Evolutionary conservation across 2,113 vertebrate species (phyloP).

Genomic region (Loxodonta africana): DNA sequence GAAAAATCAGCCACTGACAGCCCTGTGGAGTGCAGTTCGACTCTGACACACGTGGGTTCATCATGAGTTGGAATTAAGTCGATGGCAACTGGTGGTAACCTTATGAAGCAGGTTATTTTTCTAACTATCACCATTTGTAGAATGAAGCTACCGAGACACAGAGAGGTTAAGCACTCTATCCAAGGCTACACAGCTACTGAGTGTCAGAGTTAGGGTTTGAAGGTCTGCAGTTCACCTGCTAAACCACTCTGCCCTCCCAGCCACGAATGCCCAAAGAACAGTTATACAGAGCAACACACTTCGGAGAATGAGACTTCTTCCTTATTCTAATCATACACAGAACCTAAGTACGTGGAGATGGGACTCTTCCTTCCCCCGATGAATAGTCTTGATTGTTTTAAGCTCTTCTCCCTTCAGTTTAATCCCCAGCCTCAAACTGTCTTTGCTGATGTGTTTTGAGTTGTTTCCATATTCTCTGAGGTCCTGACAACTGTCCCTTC

Average conservation of each 20-base stretch:
- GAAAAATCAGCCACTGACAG: too few relatives aligned
- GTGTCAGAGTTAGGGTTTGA: not conserved
- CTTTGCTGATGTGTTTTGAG: constrained; percentile 4
- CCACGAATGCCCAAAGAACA: not conserved
- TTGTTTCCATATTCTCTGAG: not conserved
- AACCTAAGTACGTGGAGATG: not conserved
- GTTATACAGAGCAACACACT: not conserved
- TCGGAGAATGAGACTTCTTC: not conserved
- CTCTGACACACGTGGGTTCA: too few relatives aligned
- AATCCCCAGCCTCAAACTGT: not conserved
- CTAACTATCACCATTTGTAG: not conserved
- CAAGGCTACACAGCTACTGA: not conserved
- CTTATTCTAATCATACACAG: not conserved
- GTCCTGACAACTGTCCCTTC: not conserved
- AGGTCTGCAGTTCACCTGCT: not conserved
- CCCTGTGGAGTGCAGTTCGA: too few relatives aligned
- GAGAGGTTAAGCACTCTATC: not conserved
- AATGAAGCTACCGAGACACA: not conserved
- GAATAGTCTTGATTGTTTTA: not conserved
- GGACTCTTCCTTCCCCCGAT: not conserved
- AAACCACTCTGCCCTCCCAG: not conserved
- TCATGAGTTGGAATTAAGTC: too few relatives aligned
- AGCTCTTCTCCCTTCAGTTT: not conserved
- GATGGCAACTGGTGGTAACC: not conserved
- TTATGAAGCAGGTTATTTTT: not conserved